These are phyloP conservation scores for Trinectes maculatus DNA, from an alignment of 2,113 vertebrate species.

Conservation along the genomic window DNA sequence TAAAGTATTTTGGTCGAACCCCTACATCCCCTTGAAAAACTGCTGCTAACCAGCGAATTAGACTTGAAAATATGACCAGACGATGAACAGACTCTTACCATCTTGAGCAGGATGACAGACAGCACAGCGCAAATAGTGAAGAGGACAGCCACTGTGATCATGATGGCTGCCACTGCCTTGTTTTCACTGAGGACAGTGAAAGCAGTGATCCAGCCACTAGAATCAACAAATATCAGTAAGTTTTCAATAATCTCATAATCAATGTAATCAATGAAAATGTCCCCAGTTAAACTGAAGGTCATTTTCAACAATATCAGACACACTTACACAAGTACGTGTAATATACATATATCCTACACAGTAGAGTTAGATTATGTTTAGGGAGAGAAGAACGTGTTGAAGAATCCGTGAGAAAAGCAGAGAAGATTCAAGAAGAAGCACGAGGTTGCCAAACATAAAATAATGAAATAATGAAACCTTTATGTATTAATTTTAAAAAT, in stretches of 20 bases:
- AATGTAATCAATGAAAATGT: no score
- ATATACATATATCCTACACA: background rate
- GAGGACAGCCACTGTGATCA: constrained; percentile 92
- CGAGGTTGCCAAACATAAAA: no score
- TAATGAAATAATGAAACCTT: background rate
- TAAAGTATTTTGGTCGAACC: background rate
- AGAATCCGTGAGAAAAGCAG: background rate
- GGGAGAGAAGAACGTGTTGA: constrained; percentile 1
- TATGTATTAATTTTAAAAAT: no score
- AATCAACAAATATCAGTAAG: constrained; percentile 9
- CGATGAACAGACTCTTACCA: constrained; percentile 81
- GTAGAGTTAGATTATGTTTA: background rate
- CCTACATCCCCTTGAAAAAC: background rate
- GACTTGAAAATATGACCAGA: background rate
- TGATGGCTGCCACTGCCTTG: constrained; percentile 84
- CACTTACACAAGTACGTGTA: background rate
- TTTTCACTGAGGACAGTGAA: constrained; percentile 56
- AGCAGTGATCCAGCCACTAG: constrained; percentile 92
- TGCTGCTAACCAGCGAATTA: background rate
- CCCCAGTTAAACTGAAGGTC: background rate
- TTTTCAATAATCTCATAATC: background rate
- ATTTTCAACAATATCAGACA: background rate
- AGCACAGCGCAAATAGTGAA: constrained; percentile 88
- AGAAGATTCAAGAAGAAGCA: background rate
- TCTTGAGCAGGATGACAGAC: constrained; percentile 90